A percentile compares a stretch with the other conserved stretches of the same genome.
These are phyloP conservation scores for Luscinia luscinia DNA, from an alignment of 2,797 vertebrate species.

Conservation along the genomic window DNA sequence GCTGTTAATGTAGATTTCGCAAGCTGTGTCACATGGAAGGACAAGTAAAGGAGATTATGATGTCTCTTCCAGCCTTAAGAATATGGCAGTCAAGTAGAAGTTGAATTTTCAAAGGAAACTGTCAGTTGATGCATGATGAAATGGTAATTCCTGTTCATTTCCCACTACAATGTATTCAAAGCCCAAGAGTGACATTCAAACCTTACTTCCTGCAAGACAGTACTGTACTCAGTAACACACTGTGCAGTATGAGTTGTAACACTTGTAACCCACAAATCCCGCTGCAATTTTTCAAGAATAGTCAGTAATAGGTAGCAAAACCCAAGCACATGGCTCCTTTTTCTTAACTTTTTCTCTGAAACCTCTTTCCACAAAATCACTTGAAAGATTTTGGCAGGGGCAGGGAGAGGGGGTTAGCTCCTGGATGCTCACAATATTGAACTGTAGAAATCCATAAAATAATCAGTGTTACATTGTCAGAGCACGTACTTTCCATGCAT, in stretches of 20 bases:
- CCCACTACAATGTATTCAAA: not conserved
- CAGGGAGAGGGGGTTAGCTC: not conserved
- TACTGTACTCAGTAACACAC: not conserved
- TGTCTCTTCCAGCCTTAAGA: not conserved
- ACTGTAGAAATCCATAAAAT: conserved; percentile 27
- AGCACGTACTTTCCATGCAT: conserved; percentile 35
- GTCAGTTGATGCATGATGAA: not conserved
- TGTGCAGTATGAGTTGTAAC: not conserved
- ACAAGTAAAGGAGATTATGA: not conserved
- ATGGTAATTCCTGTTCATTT: conserved; percentile 38
- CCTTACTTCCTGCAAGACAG: not conserved
- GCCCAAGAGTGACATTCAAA: not conserved
- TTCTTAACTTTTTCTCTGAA: not conserved
- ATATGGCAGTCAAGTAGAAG: not conserved
- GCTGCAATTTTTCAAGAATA: not conserved
- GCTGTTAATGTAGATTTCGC: not conserved
- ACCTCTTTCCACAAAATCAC: not conserved
- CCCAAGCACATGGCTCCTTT: not conserved
- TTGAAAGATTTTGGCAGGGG: not conserved
- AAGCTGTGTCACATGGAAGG: not conserved
- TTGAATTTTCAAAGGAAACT: conserved; percentile 13
- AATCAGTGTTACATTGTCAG: conserved; percentile 15
- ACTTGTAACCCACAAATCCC: not conserved
- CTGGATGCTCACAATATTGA: not conserved
- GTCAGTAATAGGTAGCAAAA: not conserved